Base-by-base conservation (phyloP, 1,140 invertebrate species). In the Campoletis sonorensis region DNA sequence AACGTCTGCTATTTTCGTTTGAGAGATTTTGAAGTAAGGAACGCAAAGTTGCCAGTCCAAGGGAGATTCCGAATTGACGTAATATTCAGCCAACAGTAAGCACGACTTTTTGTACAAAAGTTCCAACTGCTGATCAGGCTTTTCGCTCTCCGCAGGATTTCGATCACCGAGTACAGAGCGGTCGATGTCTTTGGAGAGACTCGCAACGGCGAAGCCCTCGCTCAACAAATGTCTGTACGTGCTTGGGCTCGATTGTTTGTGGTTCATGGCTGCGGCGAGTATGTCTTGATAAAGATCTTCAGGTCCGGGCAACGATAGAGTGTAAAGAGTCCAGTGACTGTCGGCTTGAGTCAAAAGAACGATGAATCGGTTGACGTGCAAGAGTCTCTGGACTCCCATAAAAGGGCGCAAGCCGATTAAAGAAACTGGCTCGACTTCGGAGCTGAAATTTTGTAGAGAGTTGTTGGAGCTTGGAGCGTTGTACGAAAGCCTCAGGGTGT, bases 371-470 rank as follows among this genome's bases (percentile, higher is more conserved):
- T 93, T 93, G 5, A 94, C 93, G 0, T 94, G 91, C 16, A 95
- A 90, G 0, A 96, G 88, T 83, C 93, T 92, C 80, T 95, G 94
- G 10, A 96, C 94, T 11, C 95, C 95, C 73, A 96, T 89, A 84
- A 97, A 97, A 0, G 96, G 95, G 77, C 95, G 92, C 30, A 96
- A 85, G 4, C 96, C 96, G 68, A 96, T 94, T 11, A 97, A 88
- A 75, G 95, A 96, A 45, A 96, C 94, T 0, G 95, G 93, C 72
- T 95, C 94, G 54, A 93, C 93, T 4, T 93, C 89, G 2, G 95
- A 94, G 76, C 93, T 91, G 4, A 87, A 78, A 68, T 88, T 85
- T 80, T 91, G 51, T 54, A 54, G 4, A 26, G 27, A 1, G 21
- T 64, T 64, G 61, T 23, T 84, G 26, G 86, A 70, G 83, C 84